Evolutionary conservation across 2,113 vertebrate species (phyloP).

Genomic region (Scophthalmus maximus): DNA sequence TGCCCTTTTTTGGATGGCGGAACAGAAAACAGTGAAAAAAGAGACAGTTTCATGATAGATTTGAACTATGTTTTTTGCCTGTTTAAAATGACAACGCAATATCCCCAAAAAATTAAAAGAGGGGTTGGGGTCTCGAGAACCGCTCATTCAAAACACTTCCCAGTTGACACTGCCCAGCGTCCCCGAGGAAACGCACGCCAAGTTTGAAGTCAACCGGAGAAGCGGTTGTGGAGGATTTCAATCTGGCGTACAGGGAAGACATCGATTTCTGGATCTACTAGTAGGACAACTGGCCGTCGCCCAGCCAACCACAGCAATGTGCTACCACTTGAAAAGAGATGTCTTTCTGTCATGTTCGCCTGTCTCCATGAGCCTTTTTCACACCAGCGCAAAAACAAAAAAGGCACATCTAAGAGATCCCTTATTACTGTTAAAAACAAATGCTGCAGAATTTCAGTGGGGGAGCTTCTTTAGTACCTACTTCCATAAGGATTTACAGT

Average conservation of each 20-base stretch:
- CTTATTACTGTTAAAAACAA: background rate
- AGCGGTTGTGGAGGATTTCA: background rate
- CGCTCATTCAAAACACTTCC: no score
- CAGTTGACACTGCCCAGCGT: no score
- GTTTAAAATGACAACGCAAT: no score
- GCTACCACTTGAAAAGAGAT: conserved; percentile 25
- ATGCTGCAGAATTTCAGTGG: background rate
- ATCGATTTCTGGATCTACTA: background rate
- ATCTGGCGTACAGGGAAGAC: background rate
- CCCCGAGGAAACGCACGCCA: no score
- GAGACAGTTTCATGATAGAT: no score
- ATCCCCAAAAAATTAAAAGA: no score
- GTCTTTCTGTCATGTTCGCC: background rate
- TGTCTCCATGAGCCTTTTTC: no score
- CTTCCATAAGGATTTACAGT: background rate
- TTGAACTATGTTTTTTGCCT: no score
- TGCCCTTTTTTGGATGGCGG: no score
- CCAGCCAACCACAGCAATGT: conserved; percentile 28
- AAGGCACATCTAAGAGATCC: background rate
- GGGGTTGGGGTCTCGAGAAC: no score
- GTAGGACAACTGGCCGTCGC: background rate
- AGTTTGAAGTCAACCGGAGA: no score
- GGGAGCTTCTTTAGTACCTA: background rate
- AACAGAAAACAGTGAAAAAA: no score
- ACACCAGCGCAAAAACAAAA: background rate